Evolutionary conservation across 2,888 invertebrate species (phyloP).

Genomic region (Ashinkailepas kermadecensis): DNA sequence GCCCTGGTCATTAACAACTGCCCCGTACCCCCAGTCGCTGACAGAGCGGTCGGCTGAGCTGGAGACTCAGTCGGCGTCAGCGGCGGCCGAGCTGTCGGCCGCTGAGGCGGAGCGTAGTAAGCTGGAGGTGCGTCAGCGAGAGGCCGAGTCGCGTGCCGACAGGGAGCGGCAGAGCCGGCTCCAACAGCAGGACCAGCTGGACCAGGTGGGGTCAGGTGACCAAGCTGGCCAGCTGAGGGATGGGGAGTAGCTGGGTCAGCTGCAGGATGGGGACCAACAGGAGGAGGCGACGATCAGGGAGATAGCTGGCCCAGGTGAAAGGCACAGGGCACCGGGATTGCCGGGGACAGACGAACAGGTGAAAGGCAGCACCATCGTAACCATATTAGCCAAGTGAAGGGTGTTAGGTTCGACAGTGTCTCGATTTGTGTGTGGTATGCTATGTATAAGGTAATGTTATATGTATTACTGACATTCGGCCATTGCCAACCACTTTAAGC

Average conservation of each 20-base stretch:
- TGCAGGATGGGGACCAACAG: background rate
- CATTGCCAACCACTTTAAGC: too few relatives aligned
- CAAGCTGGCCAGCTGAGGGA: background rate
- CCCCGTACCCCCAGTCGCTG: constrained; percentile 6
- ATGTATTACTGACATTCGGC: too few relatives aligned
- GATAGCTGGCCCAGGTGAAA: background rate
- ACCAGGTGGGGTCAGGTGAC: background rate
- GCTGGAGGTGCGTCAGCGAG: constrained; percentile 16
- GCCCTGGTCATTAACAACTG: too few relatives aligned
- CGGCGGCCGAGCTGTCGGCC: constrained; percentile 29
- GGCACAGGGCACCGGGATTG: too few relatives aligned
- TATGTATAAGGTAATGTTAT: too few relatives aligned
- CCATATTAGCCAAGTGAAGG: too few relatives aligned
- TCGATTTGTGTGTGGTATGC: too few relatives aligned
- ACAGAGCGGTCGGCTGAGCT: constrained; percentile 24
- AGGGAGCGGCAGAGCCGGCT: constrained; percentile 16
- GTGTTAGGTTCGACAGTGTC: too few relatives aligned
- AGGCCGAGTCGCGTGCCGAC: constrained; percentile 14
- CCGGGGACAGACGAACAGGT: too few relatives aligned
- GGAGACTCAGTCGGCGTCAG: constrained; percentile 22
- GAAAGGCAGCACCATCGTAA: too few relatives aligned
- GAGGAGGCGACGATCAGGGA: background rate
- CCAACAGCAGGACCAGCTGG: background rate
- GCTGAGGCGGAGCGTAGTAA: constrained; percentile 26
- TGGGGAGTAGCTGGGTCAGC: background rate